A percentile compares a stretch with the other conserved stretches of the same genome.
phyloP scores from a whole-genome alignment of 2,113 vertebrate species.

The Trematomus loennbergii region DNA sequence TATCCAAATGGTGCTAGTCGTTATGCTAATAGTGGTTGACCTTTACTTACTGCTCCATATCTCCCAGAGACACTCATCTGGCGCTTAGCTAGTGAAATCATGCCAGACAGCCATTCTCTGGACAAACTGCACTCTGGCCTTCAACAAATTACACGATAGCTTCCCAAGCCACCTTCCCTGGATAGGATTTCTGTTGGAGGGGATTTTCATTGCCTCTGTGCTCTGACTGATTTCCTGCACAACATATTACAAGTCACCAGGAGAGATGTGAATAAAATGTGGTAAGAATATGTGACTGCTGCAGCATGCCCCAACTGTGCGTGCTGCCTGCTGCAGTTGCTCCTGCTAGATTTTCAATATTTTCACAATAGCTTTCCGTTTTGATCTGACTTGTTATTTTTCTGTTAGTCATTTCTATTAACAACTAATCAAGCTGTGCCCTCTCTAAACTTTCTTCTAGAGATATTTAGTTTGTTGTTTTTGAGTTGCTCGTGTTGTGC shows the following conservation, averaged over 20 bases:
- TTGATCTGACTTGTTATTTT: too few species aligned
- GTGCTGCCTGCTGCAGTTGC: too few species aligned
- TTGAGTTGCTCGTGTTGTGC: too few species aligned
- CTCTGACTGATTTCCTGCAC: background rate
- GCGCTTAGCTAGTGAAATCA: constrained; percentile 58
- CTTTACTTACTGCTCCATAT: constrained; percentile 77
- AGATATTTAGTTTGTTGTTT: too few species aligned
- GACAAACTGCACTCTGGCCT: constrained; percentile 36
- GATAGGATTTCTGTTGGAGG: background rate
- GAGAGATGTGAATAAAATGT: constrained; percentile 2
- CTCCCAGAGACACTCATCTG: constrained; percentile 68
- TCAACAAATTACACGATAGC: constrained; percentile 49
- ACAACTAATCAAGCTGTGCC: too few species aligned
- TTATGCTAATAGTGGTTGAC: constrained; percentile 79
- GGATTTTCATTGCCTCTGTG: constrained; percentile 32
- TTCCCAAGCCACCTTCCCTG: constrained; percentile 27
- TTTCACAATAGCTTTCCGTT: too few species aligned
- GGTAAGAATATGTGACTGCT: background rate
- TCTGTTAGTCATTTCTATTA: too few species aligned
- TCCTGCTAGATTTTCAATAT: too few species aligned
- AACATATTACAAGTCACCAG: constrained; percentile 3
- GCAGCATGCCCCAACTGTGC: too few species aligned
- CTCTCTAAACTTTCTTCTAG: too few species aligned
- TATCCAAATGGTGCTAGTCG: constrained; percentile 72
- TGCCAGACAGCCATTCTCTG: constrained; percentile 44